phyloP scores from a whole-genome alignment of 2,888 invertebrate genomes.

The Cephus runcator region DNA sequence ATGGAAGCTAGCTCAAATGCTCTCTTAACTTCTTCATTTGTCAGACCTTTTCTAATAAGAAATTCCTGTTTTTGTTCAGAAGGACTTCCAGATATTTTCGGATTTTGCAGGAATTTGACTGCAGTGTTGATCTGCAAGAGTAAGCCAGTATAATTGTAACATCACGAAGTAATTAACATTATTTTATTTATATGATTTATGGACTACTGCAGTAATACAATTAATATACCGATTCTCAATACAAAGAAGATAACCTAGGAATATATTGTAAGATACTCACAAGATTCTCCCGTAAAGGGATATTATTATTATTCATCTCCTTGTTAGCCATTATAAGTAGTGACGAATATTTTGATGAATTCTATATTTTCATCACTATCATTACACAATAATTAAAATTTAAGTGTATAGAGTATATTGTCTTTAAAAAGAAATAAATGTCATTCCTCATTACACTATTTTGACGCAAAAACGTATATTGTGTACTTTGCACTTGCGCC shows the following conservation, averaged over 20 bases:
- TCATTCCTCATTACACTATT: not conserved
- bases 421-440: not conserved
- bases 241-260: not conserved
- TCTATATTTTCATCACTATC: not conserved
- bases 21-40: constrained; percentile 78
- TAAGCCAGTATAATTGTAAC: not conserved
- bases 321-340: constrained; percentile 45
- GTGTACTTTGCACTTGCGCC: not conserved
- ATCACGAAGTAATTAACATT: not conserved
- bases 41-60: constrained; percentile 80
- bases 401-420: not conserved
- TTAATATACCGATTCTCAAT: not conserved
- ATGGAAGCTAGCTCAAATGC: constrained; percentile 75
- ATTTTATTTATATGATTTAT: not conserved
- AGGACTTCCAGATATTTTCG: constrained; percentile 83
- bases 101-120: constrained; percentile 86
- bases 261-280: constrained; percentile 40
- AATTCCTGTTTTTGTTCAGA: constrained; percentile 83
- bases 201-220: not conserved
- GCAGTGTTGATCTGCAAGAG: constrained; percentile 81
- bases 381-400: not conserved
- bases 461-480: not conserved
- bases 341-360: not conserved
- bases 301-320: constrained; percentile 42
- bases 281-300: constrained; percentile 50